These are phyloP conservation scores for Elysia chlorotica DNA, from an alignment of 1,140 invertebrate species.

Conservation along the genomic window DNA sequence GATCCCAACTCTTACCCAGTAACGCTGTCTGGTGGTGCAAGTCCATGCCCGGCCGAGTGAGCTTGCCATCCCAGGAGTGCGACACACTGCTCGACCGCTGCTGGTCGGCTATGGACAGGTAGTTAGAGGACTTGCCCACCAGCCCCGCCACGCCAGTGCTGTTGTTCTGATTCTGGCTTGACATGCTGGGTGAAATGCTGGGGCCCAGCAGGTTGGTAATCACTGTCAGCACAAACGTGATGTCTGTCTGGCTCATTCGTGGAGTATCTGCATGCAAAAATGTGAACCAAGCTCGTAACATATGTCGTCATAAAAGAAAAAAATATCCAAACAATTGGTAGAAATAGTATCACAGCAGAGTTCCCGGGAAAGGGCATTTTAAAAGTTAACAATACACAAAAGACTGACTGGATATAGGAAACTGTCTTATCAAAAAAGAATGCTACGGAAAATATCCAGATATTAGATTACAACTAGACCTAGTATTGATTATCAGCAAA, in stretches of 20 bases:
- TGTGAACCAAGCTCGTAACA: too few species aligned
- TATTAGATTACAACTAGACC: too few species aligned
- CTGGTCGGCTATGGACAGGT: constrained; percentile 46
- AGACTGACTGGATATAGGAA: too few species aligned
- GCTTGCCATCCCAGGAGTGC: constrained; percentile 36
- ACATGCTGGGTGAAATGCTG: constrained; percentile 39
- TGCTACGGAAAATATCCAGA: too few species aligned
- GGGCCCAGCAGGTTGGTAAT: constrained; percentile 88
- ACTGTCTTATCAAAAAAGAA: too few species aligned
- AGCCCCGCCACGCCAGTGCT: too few species aligned
- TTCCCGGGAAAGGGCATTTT: too few species aligned
- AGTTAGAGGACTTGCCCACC: constrained; percentile 64
- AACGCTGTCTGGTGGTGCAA: constrained; percentile 76
- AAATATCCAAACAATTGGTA: too few species aligned
- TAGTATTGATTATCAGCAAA: too few species aligned
- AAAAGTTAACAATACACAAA: too few species aligned
- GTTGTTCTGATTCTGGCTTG: constrained; percentile 43
- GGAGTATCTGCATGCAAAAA: constrained; percentile 88
- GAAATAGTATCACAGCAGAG: too few species aligned
- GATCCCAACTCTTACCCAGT: constrained; percentile 68
- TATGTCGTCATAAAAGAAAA: too few species aligned
- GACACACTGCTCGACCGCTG: constrained; percentile 43
- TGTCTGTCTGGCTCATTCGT: constrained; percentile 84
- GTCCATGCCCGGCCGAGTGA: constrained; percentile 35
- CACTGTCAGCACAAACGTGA: constrained; percentile 87